Base-by-base conservation (phyloP, 2,113 vertebrate species). In the Agelaius tricolor region DNA sequence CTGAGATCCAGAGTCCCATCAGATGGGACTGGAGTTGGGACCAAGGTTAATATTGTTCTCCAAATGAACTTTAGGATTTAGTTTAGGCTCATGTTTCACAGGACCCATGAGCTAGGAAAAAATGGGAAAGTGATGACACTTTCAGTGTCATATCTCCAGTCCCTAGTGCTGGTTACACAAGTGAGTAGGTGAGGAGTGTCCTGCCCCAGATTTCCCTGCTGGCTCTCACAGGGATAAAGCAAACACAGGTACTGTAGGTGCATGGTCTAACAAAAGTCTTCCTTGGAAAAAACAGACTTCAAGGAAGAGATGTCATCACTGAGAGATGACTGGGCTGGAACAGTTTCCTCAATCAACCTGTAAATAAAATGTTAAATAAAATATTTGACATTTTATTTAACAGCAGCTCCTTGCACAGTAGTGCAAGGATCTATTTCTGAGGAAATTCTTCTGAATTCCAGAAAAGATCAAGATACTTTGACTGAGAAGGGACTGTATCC, bases 281-380 rank as follows among this genome's bases (percentile, higher is more conserved):
- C 85, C 79, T 88, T 87, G 92, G 72, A 35, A 68, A 84, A 91
- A 92, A 33, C 15, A 87, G 72, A 57, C 69, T 89, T 86, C 85
- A 90, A 75, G 94, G 88, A 93, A 94, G 76, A 80, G n/a, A 19
- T 94, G 80, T 87, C 85, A 1, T 85, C 71, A 43, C 76, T 9
- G 27, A 11, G 47, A 49, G 83, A 59, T 89, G 88, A 57, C 67
- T 74, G 55, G n/a, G 79, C 78, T 87, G 52, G 59, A 82, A 52
- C 6, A 67, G 69, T 92, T 81, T 65, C 75, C 85, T 83, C 89
- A 85, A 93, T 95, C 90, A 72, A 91, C 67, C 75, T 68, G 61
- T 75, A 85, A 93, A 81, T 55, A 65, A 68, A 61, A 44, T 74
- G 39, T 63, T 78, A 84, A 93, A 80, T 51, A 61, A 67, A 62